phyloP scores from a whole-genome alignment of 2,797 vertebrate species.

The Micromesistius poutassou region DNA sequence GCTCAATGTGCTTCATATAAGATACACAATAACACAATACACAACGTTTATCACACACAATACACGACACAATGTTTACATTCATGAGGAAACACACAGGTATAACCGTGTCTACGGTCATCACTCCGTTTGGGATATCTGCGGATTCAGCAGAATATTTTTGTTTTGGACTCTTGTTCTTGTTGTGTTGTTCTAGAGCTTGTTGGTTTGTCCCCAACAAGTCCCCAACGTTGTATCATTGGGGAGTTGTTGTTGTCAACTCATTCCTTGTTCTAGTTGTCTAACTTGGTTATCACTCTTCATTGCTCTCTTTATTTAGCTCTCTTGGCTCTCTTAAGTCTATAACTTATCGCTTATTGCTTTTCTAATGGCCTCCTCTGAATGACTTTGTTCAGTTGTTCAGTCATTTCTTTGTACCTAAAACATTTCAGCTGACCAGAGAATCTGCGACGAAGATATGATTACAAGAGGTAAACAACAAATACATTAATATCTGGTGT shows the following conservation, averaged over 20 bases:
- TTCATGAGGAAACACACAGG: too few relatives aligned
- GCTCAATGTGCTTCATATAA: not conserved
- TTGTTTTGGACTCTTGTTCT: not conserved
- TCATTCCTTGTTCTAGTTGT: not conserved
- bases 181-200: not conserved
- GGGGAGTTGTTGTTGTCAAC: too few relatives aligned
- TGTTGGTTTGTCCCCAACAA: too few relatives aligned
- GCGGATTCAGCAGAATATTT: not conserved
- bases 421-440: not conserved
- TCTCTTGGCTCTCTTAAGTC: too few relatives aligned
- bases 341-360: too few relatives aligned
- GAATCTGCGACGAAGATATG: not conserved
- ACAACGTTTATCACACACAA: not conserved
- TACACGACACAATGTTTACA: not conserved
- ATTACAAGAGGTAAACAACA: not conserved
- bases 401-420: not conserved
- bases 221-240: too few relatives aligned
- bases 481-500: not conserved
- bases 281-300: not conserved
- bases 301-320: too few relatives aligned
- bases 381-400: not conserved
- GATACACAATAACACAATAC: not conserved
- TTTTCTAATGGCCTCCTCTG: not conserved
- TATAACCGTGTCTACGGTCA: not conserved
- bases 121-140: not conserved